These are phyloP conservation scores for Amazona guildingii DNA, from an alignment of 2,113 vertebrate species.

Conservation along the genomic window DNA sequence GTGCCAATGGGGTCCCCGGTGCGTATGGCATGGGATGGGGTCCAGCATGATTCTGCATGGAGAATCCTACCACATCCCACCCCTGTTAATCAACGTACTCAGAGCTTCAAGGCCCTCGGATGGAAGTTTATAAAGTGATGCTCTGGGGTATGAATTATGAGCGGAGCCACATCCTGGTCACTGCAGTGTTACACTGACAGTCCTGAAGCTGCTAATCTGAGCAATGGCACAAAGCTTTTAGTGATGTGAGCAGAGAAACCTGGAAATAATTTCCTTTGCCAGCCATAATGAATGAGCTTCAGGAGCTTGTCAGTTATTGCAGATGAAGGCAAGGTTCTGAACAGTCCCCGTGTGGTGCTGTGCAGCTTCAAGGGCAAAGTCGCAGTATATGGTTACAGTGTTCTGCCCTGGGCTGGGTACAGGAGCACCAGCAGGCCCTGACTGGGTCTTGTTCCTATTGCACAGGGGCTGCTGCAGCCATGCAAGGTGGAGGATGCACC, in stretches of 20 bases:
- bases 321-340: not conserved
- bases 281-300: not conserved
- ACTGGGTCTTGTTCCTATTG: not conserved
- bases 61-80: not conserved
- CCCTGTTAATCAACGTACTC: rapidly evolving
- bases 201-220: not conserved
- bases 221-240: not conserved
- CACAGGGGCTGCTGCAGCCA: slow-evolving; percentile 12
- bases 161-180: not conserved
- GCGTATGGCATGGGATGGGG: rapidly evolving
- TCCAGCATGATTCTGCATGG: not conserved
- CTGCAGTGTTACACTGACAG: not conserved
- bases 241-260: not conserved
- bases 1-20: not conserved
- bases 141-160: slow-evolving; percentile 12
- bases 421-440: not conserved
- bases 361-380: not conserved
- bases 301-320: not conserved
- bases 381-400: rapidly evolving
- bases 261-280: not conserved
- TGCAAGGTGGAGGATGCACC: not conserved
- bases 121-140: not conserved
- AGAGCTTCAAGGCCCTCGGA: not conserved
- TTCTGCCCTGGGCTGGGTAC: rapidly evolving
- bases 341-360: not conserved